Conservation (phyloP, 1,140 invertebrate genomes). For the Neodiprion lecontei region DNA sequence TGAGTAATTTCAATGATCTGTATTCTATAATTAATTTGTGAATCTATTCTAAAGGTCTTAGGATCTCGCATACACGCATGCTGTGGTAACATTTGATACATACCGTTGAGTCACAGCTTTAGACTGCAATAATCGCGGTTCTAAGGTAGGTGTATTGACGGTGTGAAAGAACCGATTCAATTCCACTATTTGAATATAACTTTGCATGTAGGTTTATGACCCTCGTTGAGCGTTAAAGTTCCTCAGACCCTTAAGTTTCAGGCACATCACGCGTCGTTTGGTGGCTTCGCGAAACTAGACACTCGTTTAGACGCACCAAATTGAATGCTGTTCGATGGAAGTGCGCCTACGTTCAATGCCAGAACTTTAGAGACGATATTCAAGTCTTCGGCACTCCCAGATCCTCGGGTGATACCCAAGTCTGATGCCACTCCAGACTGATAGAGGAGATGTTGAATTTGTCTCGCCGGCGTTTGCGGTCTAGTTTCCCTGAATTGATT, state of each 20-base stretch:
- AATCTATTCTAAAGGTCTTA: no score
- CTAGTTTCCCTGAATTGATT: constrained; percentile 36
- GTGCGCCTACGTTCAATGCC: constrained; percentile 73
- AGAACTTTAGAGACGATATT: constrained; percentile 83
- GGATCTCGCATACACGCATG: no score
- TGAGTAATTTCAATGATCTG: no score
- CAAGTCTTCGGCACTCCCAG: constrained; percentile 71
- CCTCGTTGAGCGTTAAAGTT: not conserved
- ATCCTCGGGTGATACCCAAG: constrained; percentile 43
- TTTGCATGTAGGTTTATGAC: no score
- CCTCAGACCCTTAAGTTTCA: not conserved
- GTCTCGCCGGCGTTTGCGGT: constrained; percentile 61
- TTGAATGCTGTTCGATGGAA: constrained; percentile 28
- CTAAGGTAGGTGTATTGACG: no score
- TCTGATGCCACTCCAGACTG: constrained; percentile 67
- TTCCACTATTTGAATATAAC: not conserved
- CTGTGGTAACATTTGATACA: not conserved
- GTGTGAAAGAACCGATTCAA: no score
- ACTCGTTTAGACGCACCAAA: constrained; percentile 26
- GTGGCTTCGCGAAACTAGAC: not conserved
- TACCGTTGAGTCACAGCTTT: not conserved
- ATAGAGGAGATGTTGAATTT: constrained; percentile 69
- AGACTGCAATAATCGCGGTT: not conserved
- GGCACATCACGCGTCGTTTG: not conserved
- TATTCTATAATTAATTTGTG: no score